phyloP scores from a whole-genome alignment of 2,797 vertebrate species.

The Enteromius afrohamiltoni region DNA sequence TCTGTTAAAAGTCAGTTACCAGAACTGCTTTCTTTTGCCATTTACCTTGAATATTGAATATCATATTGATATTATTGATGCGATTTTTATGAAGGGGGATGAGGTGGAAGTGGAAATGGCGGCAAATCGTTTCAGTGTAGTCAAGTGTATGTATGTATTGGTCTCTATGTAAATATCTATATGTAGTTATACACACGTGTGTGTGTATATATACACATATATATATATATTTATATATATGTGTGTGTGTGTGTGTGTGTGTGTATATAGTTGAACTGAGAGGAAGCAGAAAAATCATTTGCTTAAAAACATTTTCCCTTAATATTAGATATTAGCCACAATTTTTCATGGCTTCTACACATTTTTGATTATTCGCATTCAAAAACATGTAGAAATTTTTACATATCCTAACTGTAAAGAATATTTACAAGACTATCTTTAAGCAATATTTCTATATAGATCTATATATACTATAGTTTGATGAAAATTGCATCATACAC shows the following conservation, averaged over 20 bases:
- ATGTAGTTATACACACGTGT: not conserved
- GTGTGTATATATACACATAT: too few relatives aligned
- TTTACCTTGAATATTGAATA: slow-evolving; percentile 61
- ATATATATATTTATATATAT: too few relatives aligned
- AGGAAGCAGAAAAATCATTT: not conserved
- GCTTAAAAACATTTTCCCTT: not conserved
- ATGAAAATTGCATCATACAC: not conserved
- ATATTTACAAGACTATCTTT: not conserved
- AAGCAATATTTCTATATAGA: not conserved
- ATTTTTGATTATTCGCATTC: not conserved
- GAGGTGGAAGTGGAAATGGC: slow-evolving; percentile 16
- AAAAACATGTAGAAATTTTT: not conserved
- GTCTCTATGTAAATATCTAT: not conserved
- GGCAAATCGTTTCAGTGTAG: not conserved
- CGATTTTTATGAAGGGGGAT: slow-evolving; percentile 27
- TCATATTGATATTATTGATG: slow-evolving; percentile 41
- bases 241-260: not conserved
- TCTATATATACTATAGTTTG: not conserved
- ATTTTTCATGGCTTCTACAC: not conserved
- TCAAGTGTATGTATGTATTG: not conserved
- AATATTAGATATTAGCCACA: not conserved
- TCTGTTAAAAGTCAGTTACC: slow-evolving; percentile 62
- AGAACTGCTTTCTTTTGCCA: slow-evolving; percentile 61
- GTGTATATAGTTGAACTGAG: not conserved
- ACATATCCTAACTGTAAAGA: not conserved